Evolutionary conservation across 2,797 vertebrate species (phyloP), one percentile per base, ranked within the genome.

Genomic region (Pangasius sanitwongsei): DNA sequence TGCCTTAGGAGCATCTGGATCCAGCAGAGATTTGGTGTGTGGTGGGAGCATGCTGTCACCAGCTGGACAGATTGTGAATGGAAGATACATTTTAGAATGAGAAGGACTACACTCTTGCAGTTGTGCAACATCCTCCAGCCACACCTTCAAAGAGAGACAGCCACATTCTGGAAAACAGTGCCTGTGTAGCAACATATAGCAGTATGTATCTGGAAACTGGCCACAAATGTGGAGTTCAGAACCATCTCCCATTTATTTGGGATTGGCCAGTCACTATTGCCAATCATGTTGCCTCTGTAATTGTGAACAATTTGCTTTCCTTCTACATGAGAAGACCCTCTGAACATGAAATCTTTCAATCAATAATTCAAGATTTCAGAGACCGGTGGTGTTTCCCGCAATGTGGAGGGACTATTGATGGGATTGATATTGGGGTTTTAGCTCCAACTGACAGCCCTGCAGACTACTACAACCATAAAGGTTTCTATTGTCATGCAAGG

Each of bases 281-380:
- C 13, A 75, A 87, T n/a, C 31, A 75, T 65, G 85, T 87, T 5
- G 65, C 69, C 57, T 44, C 65, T 53, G 12, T 6, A 5, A 34
- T 34, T 34, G 65, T 69, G 75, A n/a, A 90, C 4, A 85, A 65
- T 31, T 34, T 89, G 80, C 70, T 72, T 59, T 69, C 70, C 11
- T 59, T 18, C 1, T 84, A 20, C n/a, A 90, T 89, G 31, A 69
- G 15, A 72, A 70, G 70, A 84, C 87, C 44, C 6, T 44, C 44
- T 44, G 44, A 44, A 44, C 44, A 44, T 44, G 1, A 86, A 18
- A 20, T 41, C 41, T 41, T 41, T 41, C 41, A 41, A 41, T 13
- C n/a, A 86, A 77, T 87, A 34, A 88, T 88, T 87, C 83, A 88
- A 67, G 90, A 80, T 61, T 89, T 89, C 55, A 23, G 85, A 31